Base-by-base conservation (phyloP, 2,797 vertebrate species). In the Cacajao melanocephalus region DNA sequence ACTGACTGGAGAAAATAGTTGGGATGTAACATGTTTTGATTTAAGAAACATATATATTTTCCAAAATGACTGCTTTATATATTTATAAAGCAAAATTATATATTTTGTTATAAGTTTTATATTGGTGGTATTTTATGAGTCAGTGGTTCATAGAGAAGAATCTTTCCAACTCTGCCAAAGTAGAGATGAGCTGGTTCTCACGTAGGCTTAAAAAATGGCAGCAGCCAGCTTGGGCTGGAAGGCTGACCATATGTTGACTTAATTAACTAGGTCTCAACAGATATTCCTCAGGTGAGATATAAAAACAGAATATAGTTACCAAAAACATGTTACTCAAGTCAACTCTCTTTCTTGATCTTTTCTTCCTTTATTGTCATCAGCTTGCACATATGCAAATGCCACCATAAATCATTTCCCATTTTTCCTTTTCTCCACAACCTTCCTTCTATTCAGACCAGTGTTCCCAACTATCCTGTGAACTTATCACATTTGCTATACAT, bases 51-150 rank as follows among this genome's bases (percentile, higher is more conserved):
- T 70, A 83, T 10, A 2, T 81, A 50, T 78, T 76, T 90, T 87
- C 76, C 58, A 90, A 94, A 96, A 70, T 83, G 41, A 92, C 57
- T 70, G 30, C 17, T 64, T n/a, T n/a, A n/a, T n/a, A n/a, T n/a
- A n/a, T n/a, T n/a, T n/a, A n/a, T n/a, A n/a, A n/a, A n/a, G n/a
- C 85, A 61, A 28, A 97, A 75, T 73, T 78, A 30, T 73, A 4
- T 52, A 50, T 89, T 91, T 80, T 70, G 39, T 11, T 92, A 11
- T 79, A 44, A 52, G 4, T 55, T 93, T 88, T 72, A n/a, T 58
- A 30, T n/a, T 78, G 24, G 39, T 61, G 80, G 48, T 83, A 13
- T 78, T 81, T 93, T 33, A 36, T 44, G n/a, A 89, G 39, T 86
- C 91, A 46, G 57, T 41, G 6, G 55, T 86, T 95, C 48, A 36